Evolutionary conservation across 2,113 vertebrate genomes (phyloP).

Genomic region (Microtus pennsylvanicus): DNA sequence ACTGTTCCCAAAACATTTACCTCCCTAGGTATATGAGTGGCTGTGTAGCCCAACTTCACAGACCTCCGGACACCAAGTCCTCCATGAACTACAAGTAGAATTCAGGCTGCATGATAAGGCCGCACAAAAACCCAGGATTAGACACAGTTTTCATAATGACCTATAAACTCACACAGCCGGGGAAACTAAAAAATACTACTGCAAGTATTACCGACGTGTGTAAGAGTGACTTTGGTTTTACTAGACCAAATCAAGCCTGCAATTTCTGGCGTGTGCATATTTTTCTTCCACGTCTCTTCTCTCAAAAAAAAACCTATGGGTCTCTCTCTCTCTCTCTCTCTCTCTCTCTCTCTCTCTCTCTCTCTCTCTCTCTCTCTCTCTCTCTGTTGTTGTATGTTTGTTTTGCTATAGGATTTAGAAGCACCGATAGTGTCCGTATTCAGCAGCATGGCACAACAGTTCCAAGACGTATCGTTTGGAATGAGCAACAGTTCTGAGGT

Average conservation of each 20-base stretch:
- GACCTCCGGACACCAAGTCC: background rate
- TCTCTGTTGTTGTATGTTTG: background rate
- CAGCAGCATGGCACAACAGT: slow-evolving; percentile 76
- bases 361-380: background rate
- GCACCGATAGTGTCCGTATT: slow-evolving; percentile 86
- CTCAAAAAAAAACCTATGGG: background rate
- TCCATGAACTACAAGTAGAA: background rate
- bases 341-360: background rate
- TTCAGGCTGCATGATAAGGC: background rate
- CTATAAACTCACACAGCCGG: background rate
- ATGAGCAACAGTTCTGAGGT: slow-evolving; percentile 88
- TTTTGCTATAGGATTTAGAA: slow-evolving; percentile 87
- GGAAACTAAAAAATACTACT: background rate
- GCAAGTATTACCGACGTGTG: background rate
- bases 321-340: no score
- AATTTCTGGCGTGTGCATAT: background rate
- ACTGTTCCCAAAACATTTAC: background rate
- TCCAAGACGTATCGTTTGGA: slow-evolving; percentile 88
- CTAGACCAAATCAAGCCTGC: background rate
- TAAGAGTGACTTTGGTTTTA: background rate
- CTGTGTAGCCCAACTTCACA: background rate
- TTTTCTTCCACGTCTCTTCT: background rate
- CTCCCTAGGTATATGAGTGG: background rate
- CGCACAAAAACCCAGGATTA: background rate
- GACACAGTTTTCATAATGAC: background rate